Percentiles rank a stretch among this genome's conserved stretches.
Conservation (phyloP, 2,797 vertebrate species). For the Lerista edwardsae region DNA sequence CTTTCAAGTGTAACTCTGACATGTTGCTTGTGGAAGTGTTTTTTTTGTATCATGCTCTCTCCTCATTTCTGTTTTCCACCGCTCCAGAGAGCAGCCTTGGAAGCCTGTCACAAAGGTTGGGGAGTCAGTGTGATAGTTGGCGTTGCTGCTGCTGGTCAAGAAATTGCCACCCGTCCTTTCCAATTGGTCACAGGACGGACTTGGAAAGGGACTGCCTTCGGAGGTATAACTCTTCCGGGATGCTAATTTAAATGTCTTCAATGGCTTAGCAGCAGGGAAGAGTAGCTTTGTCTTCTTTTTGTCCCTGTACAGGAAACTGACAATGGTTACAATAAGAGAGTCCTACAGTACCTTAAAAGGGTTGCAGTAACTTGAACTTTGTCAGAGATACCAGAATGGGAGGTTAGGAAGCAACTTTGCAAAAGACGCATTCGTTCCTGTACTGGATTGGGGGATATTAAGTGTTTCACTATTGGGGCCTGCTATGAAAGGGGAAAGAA, state of each 20-base stretch:
- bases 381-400: background rate
- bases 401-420: background rate
- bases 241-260: background rate
- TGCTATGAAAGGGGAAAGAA: too few species aligned
- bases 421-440: background rate
- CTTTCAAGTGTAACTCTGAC: background rate
- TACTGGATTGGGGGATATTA: background rate
- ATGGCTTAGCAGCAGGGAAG: background rate
- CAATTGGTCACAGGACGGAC: constrained; percentile 90
- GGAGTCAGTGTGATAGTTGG: constrained; percentile 91
- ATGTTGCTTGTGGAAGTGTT: too few species aligned
- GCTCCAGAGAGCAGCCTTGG: constrained; percentile 87
- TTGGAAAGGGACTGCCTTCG: constrained; percentile 91
- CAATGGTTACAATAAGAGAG: background rate
- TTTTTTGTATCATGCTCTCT: background rate
- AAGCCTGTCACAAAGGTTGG: constrained; percentile 90
- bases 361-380: background rate
- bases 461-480: too few species aligned
- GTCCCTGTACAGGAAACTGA: background rate
- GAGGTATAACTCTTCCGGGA: constrained; percentile 78
- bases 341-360: background rate
- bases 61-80: background rate
- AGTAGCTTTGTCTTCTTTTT: background rate
- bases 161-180: constrained; percentile 85
- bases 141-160: constrained; percentile 84